These are phyloP conservation scores for Aleiodes testaceus DNA, from an alignment of 2,888 invertebrate species.

Conservation along the genomic window DNA sequence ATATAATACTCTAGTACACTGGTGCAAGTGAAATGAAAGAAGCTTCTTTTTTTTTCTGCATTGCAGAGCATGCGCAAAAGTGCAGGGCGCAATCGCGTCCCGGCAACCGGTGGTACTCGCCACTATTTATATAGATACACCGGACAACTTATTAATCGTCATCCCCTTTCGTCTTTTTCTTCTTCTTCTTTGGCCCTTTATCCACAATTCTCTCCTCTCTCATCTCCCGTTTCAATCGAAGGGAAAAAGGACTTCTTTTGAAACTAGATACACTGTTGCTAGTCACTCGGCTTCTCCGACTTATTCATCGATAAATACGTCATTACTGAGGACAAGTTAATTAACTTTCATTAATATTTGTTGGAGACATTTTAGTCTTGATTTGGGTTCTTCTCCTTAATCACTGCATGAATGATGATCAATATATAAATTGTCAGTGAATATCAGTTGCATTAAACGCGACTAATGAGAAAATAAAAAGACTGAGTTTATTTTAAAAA, in stretches of 20 bases:
- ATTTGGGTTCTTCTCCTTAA: too few relatives aligned
- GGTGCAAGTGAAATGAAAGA: conserved; percentile 4
- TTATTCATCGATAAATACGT: too few relatives aligned
- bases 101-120: conserved; percentile 50
- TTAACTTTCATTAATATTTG: too few relatives aligned
- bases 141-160: conserved; percentile 51
- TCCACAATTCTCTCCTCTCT: neutral
- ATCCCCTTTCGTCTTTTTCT: conserved; percentile 35
- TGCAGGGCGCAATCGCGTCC: conserved; percentile 18
- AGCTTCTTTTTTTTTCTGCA: neutral
- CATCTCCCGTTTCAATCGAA: too few relatives aligned
- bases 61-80: conserved; percentile 31
- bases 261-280: too few relatives aligned
- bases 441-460: neutral
- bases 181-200: conserved; percentile 16
- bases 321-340: too few relatives aligned
- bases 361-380: too few relatives aligned
- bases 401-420: too few relatives aligned
- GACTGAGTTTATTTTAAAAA: neutral
- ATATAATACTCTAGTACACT: neutral
- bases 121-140: conserved; percentile 50
- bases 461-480: neutral
- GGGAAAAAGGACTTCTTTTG: too few relatives aligned
- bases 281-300: too few relatives aligned
- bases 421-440: neutral